Conservation (phyloP, 2,797 vertebrate genomes). For the Eulemur rubriventer region DNA sequence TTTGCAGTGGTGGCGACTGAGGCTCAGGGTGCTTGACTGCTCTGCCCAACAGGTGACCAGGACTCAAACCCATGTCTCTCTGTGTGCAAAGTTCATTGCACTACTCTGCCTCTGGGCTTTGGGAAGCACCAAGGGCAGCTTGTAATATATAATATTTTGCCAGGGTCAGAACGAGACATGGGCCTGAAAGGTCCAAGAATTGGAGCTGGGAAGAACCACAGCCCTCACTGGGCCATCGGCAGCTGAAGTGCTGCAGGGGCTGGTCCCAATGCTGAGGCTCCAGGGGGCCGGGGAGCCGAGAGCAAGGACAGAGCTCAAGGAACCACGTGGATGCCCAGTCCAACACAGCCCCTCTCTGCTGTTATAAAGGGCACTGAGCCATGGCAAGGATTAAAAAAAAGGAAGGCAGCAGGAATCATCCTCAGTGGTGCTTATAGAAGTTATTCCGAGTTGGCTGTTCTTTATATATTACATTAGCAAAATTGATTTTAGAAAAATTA, state of each 20-base stretch:
- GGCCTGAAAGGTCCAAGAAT: conserved; percentile 42
- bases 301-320: background rate
- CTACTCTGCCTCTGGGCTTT: background rate
- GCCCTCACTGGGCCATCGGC: background rate
- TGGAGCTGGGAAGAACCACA: background rate
- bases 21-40: background rate
- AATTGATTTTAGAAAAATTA: conserved; percentile 21
- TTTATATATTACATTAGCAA: background rate
- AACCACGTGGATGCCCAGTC: background rate
- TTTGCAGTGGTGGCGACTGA: background rate
- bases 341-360: background rate
- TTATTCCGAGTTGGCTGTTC: background rate
- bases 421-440: background rate
- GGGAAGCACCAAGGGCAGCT: conserved; percentile 1
- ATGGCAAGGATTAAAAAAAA: background rate
- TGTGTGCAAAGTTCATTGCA: background rate
- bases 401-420: background rate
- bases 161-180: conserved; percentile 17
- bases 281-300: conserved; percentile 32
- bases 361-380: background rate
- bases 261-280: background rate
- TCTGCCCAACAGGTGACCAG: background rate
- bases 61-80: background rate
- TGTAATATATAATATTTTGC: background rate
- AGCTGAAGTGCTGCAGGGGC: background rate